Conservation (phyloP, 2,113 vertebrate genomes). For the Galbula dea region DNA sequence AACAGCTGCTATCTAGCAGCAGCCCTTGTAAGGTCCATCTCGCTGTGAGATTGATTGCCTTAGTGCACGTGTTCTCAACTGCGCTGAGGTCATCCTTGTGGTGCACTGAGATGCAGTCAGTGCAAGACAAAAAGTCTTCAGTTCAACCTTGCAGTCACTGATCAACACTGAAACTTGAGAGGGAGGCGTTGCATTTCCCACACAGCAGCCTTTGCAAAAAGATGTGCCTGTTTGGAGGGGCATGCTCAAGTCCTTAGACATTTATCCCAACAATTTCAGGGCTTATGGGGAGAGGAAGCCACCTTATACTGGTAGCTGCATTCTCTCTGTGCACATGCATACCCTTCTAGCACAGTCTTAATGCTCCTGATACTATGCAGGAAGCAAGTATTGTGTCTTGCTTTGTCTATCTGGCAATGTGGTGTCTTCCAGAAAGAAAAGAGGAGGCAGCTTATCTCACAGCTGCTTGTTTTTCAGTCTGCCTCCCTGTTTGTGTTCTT, state of each 20-base stretch:
- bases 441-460: not conserved
- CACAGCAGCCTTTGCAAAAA: rapidly evolving
- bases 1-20: rapidly evolving
- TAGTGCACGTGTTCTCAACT: rapidly evolving
- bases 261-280: rapidly evolving
- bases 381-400: not conserved
- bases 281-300: not conserved
- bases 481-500: not conserved
- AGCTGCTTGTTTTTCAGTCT: not conserved
- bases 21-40: rapidly evolving
- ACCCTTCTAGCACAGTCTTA: rapidly evolving
- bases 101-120: not conserved
- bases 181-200: not conserved
- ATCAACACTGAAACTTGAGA: not conserved
- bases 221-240: not conserved
- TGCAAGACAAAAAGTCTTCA: not conserved
- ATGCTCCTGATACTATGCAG: not conserved
- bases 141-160: not conserved
- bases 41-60: rapidly evolving
- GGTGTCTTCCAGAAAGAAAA: not conserved
- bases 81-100: not conserved
- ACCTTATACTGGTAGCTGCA: rapidly evolving
- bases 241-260: rapidly evolving
- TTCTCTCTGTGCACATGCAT: rapidly evolving
- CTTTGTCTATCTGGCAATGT: not conserved